Evolutionary conservation across 2,113 vertebrate genomes (phyloP).

Genomic region (Numida meleagris): DNA sequence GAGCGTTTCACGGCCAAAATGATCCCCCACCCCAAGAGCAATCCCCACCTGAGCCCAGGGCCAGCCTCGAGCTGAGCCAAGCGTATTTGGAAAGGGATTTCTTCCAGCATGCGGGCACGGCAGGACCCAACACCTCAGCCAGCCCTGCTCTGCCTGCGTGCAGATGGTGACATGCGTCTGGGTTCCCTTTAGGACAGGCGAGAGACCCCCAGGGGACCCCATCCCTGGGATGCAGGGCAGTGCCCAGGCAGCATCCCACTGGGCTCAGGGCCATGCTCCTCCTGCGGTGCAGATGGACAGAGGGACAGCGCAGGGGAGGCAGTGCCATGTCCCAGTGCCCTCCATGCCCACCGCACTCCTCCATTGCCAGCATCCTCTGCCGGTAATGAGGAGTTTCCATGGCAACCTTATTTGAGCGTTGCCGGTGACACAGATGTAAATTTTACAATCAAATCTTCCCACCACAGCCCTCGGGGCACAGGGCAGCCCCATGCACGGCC

Average conservation of each 20-base stretch:
- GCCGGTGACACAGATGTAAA: constrained; percentile 65
- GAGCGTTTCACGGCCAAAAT: neutral
- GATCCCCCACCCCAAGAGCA: neutral
- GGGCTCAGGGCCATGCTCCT: neutral
- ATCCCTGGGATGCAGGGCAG: neutral
- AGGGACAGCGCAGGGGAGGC: no score
- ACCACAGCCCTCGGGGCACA: neutral
- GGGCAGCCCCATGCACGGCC: no score
- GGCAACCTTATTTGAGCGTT: constrained; percentile 69
- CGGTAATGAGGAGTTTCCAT: constrained; percentile 76
- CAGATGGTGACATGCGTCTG: fast-evolving
- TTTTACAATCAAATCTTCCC: constrained; percentile 59
- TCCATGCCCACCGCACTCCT: neutral
- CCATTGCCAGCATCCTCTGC: constrained; percentile 27
- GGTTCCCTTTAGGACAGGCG: neutral
- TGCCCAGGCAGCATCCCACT: no score
- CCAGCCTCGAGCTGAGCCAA: neutral
- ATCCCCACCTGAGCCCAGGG: neutral
- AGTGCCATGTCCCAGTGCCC: neutral
- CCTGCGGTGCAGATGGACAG: no score
- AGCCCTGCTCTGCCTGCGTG: neutral
- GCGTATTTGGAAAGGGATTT: neutral
- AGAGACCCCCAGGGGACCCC: neutral
- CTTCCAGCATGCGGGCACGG: neutral
- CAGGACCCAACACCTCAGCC: neutral